Percentiles rank a stretch among this genome's conserved stretches.
Conservation (phyloP, 2,113 vertebrate genomes). For the Ursus arctos region DNA sequence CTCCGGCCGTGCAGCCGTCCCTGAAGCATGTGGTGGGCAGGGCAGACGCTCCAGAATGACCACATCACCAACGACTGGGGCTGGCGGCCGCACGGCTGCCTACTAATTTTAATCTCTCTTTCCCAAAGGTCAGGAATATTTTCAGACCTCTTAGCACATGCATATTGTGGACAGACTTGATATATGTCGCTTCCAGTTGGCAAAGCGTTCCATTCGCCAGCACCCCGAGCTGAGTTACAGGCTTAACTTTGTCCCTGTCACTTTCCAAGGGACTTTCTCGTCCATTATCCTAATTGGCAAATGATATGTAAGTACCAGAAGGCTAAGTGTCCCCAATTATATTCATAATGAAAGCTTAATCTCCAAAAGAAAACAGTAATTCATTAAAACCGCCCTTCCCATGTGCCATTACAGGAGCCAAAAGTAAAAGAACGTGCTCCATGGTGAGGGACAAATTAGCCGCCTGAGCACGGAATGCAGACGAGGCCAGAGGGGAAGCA, state of each 20-base stretch:
- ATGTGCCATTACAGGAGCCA: conserved; percentile 54
- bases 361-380: conserved; percentile 77
- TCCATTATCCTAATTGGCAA: conserved; percentile 77
- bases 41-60: conserved; percentile 58
- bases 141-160: conserved; percentile 73
- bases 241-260: conserved; percentile 63
- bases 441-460: background rate
- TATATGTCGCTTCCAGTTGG: conserved; percentile 65
- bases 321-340: conserved; percentile 70
- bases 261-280: conserved; percentile 63
- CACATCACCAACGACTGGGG: conserved; percentile 62
- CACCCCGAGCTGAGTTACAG: conserved; percentile 34
- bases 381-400: conserved; percentile 63
- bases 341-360: conserved; percentile 74
- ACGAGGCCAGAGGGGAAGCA: background rate
- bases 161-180: conserved; percentile 54
- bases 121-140: conserved; percentile 84
- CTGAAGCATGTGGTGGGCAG: conserved; percentile 44
- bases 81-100: conserved; percentile 57
- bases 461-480: background rate
- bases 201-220: conserved; percentile 41
- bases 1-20: background rate
- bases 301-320: conserved; percentile 74
- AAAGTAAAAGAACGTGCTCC: background rate
- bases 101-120: conserved; percentile 81